Evolutionary conservation across 1,140 invertebrate genomes (phyloP), one percentile per base, ranked within the genome.

Genomic region (Cydia pomonella): DNA sequence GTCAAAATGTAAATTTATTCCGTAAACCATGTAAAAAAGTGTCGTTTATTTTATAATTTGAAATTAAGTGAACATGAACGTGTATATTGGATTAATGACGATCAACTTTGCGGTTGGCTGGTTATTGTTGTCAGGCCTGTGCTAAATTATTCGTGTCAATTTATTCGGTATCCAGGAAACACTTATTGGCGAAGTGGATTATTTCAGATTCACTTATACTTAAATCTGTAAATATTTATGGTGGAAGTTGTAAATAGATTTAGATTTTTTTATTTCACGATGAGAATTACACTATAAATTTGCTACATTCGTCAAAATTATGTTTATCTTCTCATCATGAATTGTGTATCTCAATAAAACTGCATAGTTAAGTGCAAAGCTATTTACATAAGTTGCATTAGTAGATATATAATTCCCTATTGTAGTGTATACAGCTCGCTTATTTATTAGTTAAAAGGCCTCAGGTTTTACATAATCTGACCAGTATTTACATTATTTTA

Each of bases 71-170:
- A 53, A 18, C 50, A 53, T 53, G 44, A 44, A 44, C 3, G 41
- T 59, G 47, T 50, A 59, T 59, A 59, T 59, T 59, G 53, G 53
- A 59, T 59, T 29, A 29, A 69, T 69, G 64, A 33, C 25, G 13
- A 69, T 16, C 21, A 59, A 59, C 18, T 7, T 59, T 23, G 21
- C 53, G 53, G 53, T 59, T 59, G 53, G 53, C 2, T 59, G 53
- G 53, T 59, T 59, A 59, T 21, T 59, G 53, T 59, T 25, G 23
- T 59, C 53, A 59, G 53, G 3, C 21, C 18, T 59, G 53, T 59
- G 53, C 18, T 59, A 23, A 59, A 59, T 59, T 21, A 59, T n/a
- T 59, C 18, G 7, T 23, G 21, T 6, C 21, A 59, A 23, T n/a
- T 59, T 59, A 18, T 59, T 21, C 53, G 2, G 53, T 3, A 10